Base-by-base conservation (phyloP, 23 tunicate genomes). In the Ascidia mentula region DNA sequence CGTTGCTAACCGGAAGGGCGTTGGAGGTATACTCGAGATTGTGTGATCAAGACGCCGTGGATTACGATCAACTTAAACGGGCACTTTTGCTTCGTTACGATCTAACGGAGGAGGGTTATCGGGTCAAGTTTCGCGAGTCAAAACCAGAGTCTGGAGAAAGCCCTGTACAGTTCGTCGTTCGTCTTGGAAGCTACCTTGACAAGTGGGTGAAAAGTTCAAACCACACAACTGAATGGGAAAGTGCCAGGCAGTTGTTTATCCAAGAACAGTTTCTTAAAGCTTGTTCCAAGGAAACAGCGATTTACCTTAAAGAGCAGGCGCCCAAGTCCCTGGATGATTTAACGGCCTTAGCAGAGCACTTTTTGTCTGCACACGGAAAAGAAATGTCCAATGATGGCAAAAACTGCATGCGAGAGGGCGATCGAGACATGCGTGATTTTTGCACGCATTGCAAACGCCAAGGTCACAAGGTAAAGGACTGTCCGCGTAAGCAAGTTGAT, bases 1-100 rank as follows among this genome's bases (percentile, higher is more conserved):
- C 72, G 32, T 46, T 82, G 79, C 40, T 82, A 40, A 37, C 79
- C 32, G 86, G 79, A 2, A 35, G 73, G n/a, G 86, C 86, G 6
- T 33, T 82, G 40, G 73, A 82, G 15, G 86, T 82, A 1, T 82
- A 73, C 46, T 82, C 79, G 6, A 37, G 79, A 26, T 32, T 82
- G 4, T 53, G 45, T 2, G 69, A 73, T 8, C 45, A 73, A 33
- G 86, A 82, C 53, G 86, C 86, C 0, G 59, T 72, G 69, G 77
- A 71, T 71, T 81, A 81, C 35, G 84, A 81, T 0, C 37, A 32
- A 6, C 37, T 81, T 2, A 81, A 81, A 31, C 32, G 18, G 36
- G 77, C 84, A 1, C 15, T 81, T 40, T 34, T 81, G 59, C 38
- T 37, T 26, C 35, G 77, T 7, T 81, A 70, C 65, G 69, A 81